phyloP scores from a whole-genome alignment of 2,113 vertebrate species.

The Gymnogyps californianus region DNA sequence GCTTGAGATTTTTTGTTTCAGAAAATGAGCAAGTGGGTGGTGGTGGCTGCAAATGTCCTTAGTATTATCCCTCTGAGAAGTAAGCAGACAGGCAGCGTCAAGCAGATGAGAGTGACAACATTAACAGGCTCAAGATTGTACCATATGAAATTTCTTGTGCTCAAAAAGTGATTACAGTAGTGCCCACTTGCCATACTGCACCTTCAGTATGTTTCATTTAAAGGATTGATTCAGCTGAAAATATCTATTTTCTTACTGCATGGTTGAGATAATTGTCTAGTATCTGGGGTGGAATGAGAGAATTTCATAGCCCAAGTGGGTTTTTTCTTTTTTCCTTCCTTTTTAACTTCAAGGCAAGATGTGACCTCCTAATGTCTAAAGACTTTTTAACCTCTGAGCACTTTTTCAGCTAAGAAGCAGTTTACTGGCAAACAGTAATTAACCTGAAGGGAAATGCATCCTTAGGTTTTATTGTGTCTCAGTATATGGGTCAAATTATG shows the following conservation, averaged over 20 bases:
- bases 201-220: not conserved
- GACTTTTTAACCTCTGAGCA: not conserved
- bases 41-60: not conserved
- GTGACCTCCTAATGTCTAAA: not conserved
- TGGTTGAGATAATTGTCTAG: not conserved
- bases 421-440: conserved; percentile 6
- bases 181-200: accelerated
- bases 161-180: not conserved
- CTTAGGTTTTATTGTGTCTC: not conserved
- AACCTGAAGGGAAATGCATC: not conserved
- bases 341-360: not conserved
- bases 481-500: not conserved
- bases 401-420: not conserved
- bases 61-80: not conserved
- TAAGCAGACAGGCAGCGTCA: not conserved
- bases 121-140: not conserved
- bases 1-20: not conserved
- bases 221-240: not conserved
- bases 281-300: not conserved
- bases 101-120: not conserved
- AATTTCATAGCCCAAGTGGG: not conserved
- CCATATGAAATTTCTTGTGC: no score
- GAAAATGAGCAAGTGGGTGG: not conserved
- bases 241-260: accelerated
- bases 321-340: not conserved